Percentiles rank a stretch among this genome's conserved stretches.
phyloP scores from a whole-genome alignment of 2,113 vertebrate genomes.

The Tichodroma muraria region DNA sequence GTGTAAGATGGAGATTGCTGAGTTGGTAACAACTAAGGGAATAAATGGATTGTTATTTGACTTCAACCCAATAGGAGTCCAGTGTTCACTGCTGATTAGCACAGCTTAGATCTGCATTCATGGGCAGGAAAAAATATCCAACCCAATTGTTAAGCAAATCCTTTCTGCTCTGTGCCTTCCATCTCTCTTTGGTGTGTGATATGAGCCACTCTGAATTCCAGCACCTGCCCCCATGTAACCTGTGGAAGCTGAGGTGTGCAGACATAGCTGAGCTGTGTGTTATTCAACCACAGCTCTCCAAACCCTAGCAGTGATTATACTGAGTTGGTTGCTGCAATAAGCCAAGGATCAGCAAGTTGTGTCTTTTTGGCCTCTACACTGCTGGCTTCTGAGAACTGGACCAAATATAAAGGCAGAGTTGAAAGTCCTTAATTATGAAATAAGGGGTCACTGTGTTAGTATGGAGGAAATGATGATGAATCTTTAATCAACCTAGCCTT shows the following conservation, averaged over 20 bases:
- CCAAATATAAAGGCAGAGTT: not conserved
- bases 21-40: conserved; percentile 30
- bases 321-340: not conserved
- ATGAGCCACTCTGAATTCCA: not conserved
- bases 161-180: not conserved
- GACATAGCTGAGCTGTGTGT: rapidly evolving
- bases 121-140: not conserved
- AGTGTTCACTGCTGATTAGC: conserved; percentile 28
- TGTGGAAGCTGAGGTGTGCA: not conserved
- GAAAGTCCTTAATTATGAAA: not conserved
- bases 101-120: not conserved
- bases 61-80: conserved; percentile 10
- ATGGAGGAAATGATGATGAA: not conserved
- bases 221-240: not conserved
- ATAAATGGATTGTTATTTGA: conserved; percentile 22
- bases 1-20: conserved; percentile 26
- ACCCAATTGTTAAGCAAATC: not conserved
- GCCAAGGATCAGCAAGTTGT: not conserved
- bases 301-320: not conserved
- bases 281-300: not conserved
- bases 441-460: not conserved
- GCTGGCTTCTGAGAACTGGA: not conserved
- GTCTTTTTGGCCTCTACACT: not conserved
- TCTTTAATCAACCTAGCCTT: not conserved
- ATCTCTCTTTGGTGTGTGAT: not conserved